Conservation (phyloP, 2,113 vertebrate species). For the Mus musculus region GRCm39 chr6:138232001-138232500, state of each 20-base stretch:
- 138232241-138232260: conserved; percentile 64
- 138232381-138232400: conserved; percentile 71
- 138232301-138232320: conserved; percentile 76
- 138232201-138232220: conserved; percentile 33
- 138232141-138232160: conserved; percentile 37
- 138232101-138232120: neutral
- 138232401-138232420: conserved; percentile 72
- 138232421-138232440: conserved; percentile 78
- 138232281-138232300: conserved; percentile 72
- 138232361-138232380: conserved; percentile 78
- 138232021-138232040: neutral
- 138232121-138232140: neutral
- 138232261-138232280: conserved; percentile 77
- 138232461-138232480: conserved; percentile 80
- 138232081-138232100: conserved; percentile 3
- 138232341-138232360: conserved; percentile 74
- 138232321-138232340: conserved; percentile 81
- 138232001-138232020: neutral
- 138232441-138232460: conserved; percentile 82
- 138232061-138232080: neutral
- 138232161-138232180: conserved; percentile 55
- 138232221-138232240: conserved; percentile 57
- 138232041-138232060: conserved; percentile 2
- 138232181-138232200: conserved; percentile 63
- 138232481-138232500: conserved; percentile 76